Conservation (phyloP, 2,113 vertebrate species). For the Coryphaenoides rupestris region DNA sequence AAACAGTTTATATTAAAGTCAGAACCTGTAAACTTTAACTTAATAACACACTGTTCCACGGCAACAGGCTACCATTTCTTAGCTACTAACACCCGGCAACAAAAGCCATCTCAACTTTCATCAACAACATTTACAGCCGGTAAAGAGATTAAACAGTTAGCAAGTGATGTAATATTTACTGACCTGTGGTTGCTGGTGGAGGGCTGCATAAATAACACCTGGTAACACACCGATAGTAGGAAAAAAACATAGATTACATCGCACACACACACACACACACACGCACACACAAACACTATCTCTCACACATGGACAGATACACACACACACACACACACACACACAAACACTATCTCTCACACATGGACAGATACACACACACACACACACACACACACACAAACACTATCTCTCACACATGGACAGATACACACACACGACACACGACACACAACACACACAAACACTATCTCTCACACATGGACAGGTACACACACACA, state of each 20-base stretch:
- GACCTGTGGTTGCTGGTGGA: conserved; percentile 40
- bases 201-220: not conserved
- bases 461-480: no score
- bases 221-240: conserved; percentile 4
- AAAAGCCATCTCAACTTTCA: no score
- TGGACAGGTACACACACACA: not conserved
- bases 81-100: no score
- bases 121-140: not conserved
- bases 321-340: conserved; percentile 8
- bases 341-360: no score
- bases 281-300: no score
- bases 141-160: not conserved
- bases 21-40: no score
- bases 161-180: conserved; percentile 31
- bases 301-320: no score
- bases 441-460: conserved; percentile 10
- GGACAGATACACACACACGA: no score
- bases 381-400: conserved; percentile 10
- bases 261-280: conserved; percentile 4
- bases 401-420: no score
- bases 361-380: not conserved
- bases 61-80: no score
- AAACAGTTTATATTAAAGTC: no score
- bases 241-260: conserved; percentile 16
- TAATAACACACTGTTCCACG: no score